Percentiles rank a stretch among this genome's conserved stretches.
Evolutionary conservation across 2,797 vertebrate species (phyloP).

Genomic region (Girardinus metallicus): DNA sequence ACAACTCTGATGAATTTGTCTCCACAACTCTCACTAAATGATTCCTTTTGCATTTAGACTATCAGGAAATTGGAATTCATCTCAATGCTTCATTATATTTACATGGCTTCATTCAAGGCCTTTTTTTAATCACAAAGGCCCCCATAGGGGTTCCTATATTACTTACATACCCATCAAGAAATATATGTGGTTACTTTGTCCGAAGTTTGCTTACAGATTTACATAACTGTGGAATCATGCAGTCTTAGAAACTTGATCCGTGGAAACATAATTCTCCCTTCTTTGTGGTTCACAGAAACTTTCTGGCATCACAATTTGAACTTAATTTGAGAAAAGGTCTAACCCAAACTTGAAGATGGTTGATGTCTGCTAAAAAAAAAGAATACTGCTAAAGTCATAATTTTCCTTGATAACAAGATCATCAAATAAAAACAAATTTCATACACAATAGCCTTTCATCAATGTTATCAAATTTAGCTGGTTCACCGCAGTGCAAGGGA

Average conservation of each 20-base stretch:
- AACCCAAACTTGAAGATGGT: conserved; percentile 47
- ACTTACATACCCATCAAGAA: neutral
- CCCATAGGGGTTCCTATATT: conserved; percentile 20
- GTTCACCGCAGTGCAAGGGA: conserved; percentile 71
- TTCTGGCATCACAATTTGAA: conserved; percentile 23
- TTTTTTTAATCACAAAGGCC: conserved; percentile 35
- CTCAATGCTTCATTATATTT: conserved; percentile 42
- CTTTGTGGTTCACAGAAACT: conserved; percentile 30
- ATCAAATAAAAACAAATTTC: conserved; percentile 11
- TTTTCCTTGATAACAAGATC: conserved; percentile 35
- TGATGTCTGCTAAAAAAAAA: conserved; percentile 67
- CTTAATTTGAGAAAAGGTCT: conserved; percentile 27
- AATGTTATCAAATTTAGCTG: conserved; percentile 62
- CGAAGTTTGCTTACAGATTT: conserved; percentile 28
- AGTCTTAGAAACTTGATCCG: conserved; percentile 22
- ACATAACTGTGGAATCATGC: conserved; percentile 25
- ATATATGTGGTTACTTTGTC: neutral
- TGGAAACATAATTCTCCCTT: conserved; percentile 22
- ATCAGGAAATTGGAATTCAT: conserved; percentile 57
- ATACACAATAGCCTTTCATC: conserved; percentile 41
- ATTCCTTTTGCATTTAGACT: conserved; percentile 44
- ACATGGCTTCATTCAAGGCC: conserved; percentile 60
- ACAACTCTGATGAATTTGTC: conserved; percentile 50
- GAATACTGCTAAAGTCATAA: conserved; percentile 32
- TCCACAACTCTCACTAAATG: conserved; percentile 63